Evolutionary conservation across 2,113 vertebrate species (phyloP), one percentile per base, ranked within the genome.

Genomic region (Clarias magur): DNA sequence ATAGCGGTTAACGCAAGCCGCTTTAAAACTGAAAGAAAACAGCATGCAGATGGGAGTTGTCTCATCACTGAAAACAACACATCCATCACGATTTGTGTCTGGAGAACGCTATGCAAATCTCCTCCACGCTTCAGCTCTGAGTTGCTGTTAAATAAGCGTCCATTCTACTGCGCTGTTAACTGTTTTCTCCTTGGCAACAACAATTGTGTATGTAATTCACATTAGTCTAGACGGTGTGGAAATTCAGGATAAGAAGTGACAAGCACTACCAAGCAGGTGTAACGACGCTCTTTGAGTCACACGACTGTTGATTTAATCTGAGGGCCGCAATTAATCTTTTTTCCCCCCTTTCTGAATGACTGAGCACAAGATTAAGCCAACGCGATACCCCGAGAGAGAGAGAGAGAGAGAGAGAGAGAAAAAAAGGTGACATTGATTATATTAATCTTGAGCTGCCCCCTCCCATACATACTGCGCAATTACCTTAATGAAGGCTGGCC

Each of bases 41-140:
- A 54, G 54, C 1, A 2, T 11, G 16, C n/a, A 80, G 54, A 80
- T 59, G 54, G 27, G 16, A 12, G 17, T 4, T 62, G 73, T 80
- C 83, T 56, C 42, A 6, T 62, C 42, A 30, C 54, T 56, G 68
- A 68, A 80, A 81, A 81, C 79, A 75, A 83, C 75, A 60, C 67
- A 91, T 90, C 89, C 86, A 89, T 91, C 90, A 88, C 9, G 63
- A 88, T 92, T 91, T 88, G 76, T 38, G 19, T 65, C 3, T 87
- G 73, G 84, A 83, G 38, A 65, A 89, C 75, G 53, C 10, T 79
- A 73, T 85, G 75, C 68, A 85, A 90, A 88, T 85, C 54, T 88
- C 84, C 86, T 60, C n/a, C 15, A 72, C 59, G 59, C 72, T n/a
- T 54, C 53, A 27, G 65, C 53, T 59, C 34, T 3, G 86, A 92